Conservation (phyloP, 1,140 invertebrate genomes). For the Drosophila baimaii region DNA sequence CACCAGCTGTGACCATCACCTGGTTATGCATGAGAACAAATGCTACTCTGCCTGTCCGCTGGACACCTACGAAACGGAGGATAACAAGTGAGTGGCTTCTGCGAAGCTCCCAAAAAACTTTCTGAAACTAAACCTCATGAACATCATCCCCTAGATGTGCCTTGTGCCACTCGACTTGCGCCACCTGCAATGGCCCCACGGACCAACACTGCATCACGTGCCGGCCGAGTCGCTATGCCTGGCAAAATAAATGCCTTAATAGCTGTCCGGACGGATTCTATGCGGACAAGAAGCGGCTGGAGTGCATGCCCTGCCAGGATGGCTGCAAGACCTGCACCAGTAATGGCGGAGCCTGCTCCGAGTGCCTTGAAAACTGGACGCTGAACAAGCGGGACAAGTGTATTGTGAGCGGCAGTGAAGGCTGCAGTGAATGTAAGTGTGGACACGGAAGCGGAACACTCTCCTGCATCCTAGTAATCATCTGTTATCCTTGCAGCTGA, state of each 20-base stretch:
- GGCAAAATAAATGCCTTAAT: conserved; percentile 87
- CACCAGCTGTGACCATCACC: conserved; percentile 92
- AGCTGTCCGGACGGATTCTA: conserved; percentile 90
- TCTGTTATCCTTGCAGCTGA: conserved; percentile 85
- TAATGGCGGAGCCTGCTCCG: conserved; percentile 87
- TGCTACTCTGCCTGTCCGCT: conserved; percentile 92
- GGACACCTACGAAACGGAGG: conserved; percentile 92
- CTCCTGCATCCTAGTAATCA: not conserved
- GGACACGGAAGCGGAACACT: too few species aligned
- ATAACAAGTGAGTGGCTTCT: conserved; percentile 87
- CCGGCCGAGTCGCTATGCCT: conserved; percentile 87
- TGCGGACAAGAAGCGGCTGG: conserved; percentile 90
- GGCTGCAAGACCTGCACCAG: conserved; percentile 90
- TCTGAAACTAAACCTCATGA: not conserved
- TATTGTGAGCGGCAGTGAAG: conserved; percentile 87
- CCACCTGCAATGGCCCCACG: conserved; percentile 91
- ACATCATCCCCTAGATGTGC: conserved; percentile 86
- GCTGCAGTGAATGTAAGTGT: conserved; percentile 87
- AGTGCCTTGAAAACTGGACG: conserved; percentile 89
- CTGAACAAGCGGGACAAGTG: conserved; percentile 90
- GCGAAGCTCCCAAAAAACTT: too few species aligned
- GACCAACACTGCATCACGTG: conserved; percentile 93
- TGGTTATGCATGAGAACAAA: conserved; percentile 91
- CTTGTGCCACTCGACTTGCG: conserved; percentile 91
- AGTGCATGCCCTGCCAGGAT: conserved; percentile 90